Percentiles rank a stretch among this genome's conserved stretches.
phyloP scores from a whole-genome alignment of 2,797 vertebrate species.

The Pseudomugil gertrudae region DNA sequence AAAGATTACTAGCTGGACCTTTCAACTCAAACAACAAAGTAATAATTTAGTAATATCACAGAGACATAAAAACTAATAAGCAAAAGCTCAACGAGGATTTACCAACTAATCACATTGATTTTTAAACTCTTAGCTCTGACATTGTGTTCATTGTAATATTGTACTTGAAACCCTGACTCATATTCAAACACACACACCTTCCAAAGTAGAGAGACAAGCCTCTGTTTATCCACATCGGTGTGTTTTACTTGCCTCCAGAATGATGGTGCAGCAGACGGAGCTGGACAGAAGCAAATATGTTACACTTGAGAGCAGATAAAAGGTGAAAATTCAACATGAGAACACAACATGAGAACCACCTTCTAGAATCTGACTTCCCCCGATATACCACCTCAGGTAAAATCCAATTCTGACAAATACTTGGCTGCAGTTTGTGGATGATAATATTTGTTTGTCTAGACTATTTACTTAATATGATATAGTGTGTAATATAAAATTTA shows the following conservation, averaged over 20 bases:
- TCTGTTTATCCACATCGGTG: conserved; percentile 25
- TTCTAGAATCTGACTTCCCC: too few species aligned
- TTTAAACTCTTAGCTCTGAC: conserved; percentile 28
- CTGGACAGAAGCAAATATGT: conserved; percentile 38
- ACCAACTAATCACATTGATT: conserved; percentile 44
- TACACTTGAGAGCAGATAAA: background rate
- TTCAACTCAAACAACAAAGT: background rate
- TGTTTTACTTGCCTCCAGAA: conserved; percentile 72
- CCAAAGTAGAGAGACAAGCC: conserved; percentile 72
- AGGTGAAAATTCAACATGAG: background rate
- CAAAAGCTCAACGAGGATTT: conserved; percentile 17
- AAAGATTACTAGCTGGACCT: too few species aligned
- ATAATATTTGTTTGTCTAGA: too few species aligned
- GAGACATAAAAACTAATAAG: conserved; percentile 34
- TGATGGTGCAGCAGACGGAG: conserved; percentile 66
- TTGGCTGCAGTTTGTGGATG: too few species aligned
- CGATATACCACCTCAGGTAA: too few species aligned
- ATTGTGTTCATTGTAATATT: conserved; percentile 11
- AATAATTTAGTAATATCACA: conserved; percentile 16
- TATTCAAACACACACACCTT: conserved; percentile 64
- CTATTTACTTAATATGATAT: too few species aligned
- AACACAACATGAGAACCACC: background rate
- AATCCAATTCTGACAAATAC: too few species aligned
- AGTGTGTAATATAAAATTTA: too few species aligned
- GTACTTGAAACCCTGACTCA: background rate